Conservation (phyloP, 2,113 vertebrate species). For the Pyrgilauda ruficollis region DNA sequence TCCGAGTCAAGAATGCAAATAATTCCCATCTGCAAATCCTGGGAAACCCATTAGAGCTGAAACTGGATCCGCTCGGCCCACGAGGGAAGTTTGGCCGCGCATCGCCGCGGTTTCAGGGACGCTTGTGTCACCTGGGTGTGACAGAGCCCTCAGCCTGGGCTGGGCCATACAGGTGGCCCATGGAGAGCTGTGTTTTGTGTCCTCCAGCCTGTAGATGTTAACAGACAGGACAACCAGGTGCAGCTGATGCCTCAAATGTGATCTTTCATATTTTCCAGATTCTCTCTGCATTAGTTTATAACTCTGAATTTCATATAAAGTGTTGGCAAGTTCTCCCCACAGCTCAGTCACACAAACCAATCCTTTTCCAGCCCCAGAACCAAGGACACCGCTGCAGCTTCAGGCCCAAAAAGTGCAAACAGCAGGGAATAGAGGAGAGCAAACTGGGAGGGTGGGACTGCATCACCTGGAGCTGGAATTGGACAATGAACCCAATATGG, state of each 20-base stretch:
- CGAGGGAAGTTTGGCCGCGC: neutral
- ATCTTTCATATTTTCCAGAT: neutral
- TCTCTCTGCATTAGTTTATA: neutral
- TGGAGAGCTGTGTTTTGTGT: neutral
- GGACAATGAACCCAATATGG: neutral
- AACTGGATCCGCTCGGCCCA: neutral
- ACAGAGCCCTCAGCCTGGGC: neutral
- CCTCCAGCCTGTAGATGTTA: neutral
- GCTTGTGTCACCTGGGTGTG: neutral
- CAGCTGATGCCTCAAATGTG: neutral
- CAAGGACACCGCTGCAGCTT: neutral
- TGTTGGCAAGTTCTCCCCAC: neutral
- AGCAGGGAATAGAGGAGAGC: neutral
- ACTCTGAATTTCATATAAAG: neutral
- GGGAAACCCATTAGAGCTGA: slow-evolving; percentile 5
- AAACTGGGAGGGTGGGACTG: neutral
- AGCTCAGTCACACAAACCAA: neutral
- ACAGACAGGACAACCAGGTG: neutral
- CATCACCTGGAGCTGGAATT: neutral
- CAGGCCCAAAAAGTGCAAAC: neutral
- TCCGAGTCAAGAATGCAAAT: slow-evolving; percentile 72
- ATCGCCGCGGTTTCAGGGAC: rapidly evolving
- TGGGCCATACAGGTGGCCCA: neutral
- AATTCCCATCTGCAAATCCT: slow-evolving; percentile 64
- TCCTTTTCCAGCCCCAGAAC: neutral